phyloP scores from a whole-genome alignment of 1,140 invertebrate species.

The Drosophila obscura region DNA sequence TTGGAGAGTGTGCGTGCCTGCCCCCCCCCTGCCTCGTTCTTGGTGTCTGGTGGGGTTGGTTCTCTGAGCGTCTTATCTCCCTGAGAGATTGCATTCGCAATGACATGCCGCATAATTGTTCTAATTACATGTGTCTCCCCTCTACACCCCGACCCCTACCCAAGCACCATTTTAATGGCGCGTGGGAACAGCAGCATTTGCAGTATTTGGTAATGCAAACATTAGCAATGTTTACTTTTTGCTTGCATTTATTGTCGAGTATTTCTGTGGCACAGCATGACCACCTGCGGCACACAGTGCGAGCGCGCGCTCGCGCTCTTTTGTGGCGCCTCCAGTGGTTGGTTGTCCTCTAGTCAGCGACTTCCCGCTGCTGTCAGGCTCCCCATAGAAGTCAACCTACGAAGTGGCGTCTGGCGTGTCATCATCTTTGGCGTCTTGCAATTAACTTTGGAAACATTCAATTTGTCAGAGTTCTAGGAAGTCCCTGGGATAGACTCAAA shows the following conservation, averaged over 20 bases:
- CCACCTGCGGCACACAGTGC: constrained; percentile 57
- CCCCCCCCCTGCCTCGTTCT: background rate
- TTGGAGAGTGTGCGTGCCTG: background rate
- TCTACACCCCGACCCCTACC: background rate
- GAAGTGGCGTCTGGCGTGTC: constrained; percentile 20
- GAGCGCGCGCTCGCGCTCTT: no score
- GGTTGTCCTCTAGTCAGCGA: constrained; percentile 55
- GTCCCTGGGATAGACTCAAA: background rate
- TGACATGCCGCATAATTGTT: constrained; percentile 71
- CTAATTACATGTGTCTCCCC: constrained; percentile 64
- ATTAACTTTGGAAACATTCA: constrained; percentile 37
- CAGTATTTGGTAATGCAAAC: constrained; percentile 11
- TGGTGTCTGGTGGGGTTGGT: background rate
- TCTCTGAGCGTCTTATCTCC: constrained; percentile 38
- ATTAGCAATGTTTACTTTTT: constrained; percentile 16
- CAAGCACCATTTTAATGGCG: constrained; percentile 54
- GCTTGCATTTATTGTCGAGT: constrained; percentile 5
- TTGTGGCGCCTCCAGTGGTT: constrained; percentile 34
- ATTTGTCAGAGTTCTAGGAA: constrained; percentile 40
- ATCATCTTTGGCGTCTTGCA: constrained; percentile 19
- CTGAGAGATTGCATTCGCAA: constrained; percentile 46
- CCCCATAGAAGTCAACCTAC: constrained; percentile 60
- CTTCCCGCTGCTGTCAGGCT: constrained; percentile 63
- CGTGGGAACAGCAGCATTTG: constrained; percentile 67
- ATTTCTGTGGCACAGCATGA: constrained; percentile 68